Evolutionary conservation across 2,113 vertebrate genomes (phyloP), one percentile per base, ranked within the genome.

Genomic region (Verasper variegatus): DNA sequence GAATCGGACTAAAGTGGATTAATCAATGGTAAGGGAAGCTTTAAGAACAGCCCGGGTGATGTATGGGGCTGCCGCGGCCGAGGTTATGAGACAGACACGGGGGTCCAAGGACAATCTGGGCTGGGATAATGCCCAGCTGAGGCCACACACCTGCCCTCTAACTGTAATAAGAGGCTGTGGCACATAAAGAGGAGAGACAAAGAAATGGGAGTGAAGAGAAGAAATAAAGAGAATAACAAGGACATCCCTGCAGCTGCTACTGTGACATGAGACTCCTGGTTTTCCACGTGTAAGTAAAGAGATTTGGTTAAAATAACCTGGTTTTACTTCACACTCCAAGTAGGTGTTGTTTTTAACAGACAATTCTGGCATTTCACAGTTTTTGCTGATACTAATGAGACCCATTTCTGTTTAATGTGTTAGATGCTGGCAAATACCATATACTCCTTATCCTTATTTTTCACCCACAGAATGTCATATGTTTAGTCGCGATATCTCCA

Each of bases 71-170:
- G 72, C 80, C 4, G 42, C 18, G 35, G 75, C 24, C 45, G 65
- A 80, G 87, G 86, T 89, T 86, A 83, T 20, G 54, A 81, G 71
- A 78, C 79, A 88, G 83, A 89, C 84, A 86, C 47, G 72, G 84
- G 87, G 89, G 80, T 92, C 89, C 90, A 90, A 91, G 88, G 89
- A 93, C 92, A 92, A 91, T 92, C 89, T 86, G 70, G 82, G 85
- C 79, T 66, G 18, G 77, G 85, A 86, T 87, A 90, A 91, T 84
- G 87, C 74, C 88, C 90, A 91, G 91, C 88, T 91, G 92, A 90
- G 92, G 65, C 89, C 74, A 74, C 84, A 79, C 76, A 87, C 84
- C 86, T 82, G 84, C 79, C 84, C 88, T 80, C 85, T 42, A 64
- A 84, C 80, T 79, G 82, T 76, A 79, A 87, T 89, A 86, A 80